phyloP scores from a whole-genome alignment of 1,140 invertebrate genomes.

The Saccostrea glomerata region DNA sequence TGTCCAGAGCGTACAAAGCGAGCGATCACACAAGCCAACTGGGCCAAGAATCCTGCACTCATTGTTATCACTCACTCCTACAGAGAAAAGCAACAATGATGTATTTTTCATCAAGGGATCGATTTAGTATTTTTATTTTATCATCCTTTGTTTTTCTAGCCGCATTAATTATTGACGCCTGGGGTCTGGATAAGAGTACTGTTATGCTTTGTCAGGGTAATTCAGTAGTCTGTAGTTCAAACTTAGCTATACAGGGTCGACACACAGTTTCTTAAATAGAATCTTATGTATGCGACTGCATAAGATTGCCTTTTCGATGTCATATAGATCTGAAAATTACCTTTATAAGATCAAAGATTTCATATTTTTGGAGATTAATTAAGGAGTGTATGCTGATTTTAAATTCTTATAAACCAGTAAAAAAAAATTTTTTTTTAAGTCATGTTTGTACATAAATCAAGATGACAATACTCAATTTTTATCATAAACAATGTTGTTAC shows the following conservation, averaged over 20 bases:
- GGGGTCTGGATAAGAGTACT: background rate
- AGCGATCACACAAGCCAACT: background rate
- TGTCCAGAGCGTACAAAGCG: background rate
- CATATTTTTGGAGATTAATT: too few relatives aligned
- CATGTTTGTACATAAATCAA: too few relatives aligned
- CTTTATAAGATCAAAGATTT: too few relatives aligned
- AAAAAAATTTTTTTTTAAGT: too few relatives aligned
- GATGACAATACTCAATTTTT: too few relatives aligned
- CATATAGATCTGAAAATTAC: too few relatives aligned
- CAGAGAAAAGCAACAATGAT: background rate
- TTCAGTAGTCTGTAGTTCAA: background rate
- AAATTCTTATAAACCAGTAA: too few relatives aligned
- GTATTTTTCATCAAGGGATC: slow-evolving; percentile 27
- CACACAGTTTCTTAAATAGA: too few relatives aligned
- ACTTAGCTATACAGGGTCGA: background rate
- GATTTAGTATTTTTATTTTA: slow-evolving; percentile 12
- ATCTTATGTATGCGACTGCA: too few relatives aligned
- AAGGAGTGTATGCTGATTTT: too few relatives aligned
- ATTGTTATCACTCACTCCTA: slow-evolving; percentile 2
- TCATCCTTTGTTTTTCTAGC: slow-evolving; percentile 14
- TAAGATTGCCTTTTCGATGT: too few relatives aligned
- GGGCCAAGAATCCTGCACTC: background rate
- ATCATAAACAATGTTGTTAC: too few relatives aligned
- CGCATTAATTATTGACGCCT: slow-evolving; percentile 17
- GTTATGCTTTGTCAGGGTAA: slow-evolving; percentile 1